Base-by-base conservation (phyloP, 1,140 invertebrate species). In the Berghia stephanieae region DNA sequence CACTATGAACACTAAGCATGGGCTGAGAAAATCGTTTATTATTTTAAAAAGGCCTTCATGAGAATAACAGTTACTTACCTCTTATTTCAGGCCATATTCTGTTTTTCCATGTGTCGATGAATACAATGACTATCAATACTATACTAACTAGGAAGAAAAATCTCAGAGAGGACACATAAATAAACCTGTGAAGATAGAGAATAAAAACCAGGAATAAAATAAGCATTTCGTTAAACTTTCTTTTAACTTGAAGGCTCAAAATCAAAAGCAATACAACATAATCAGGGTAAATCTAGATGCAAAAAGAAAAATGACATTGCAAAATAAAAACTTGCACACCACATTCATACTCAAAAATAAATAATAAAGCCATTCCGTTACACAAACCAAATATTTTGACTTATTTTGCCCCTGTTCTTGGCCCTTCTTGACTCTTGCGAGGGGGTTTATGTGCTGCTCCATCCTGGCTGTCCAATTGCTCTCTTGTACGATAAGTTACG, bases 51-150 rank as follows among this genome's bases (percentile, higher is more conserved):
- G n/a, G n/a, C n/a, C n/a, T n/a, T 57, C 52, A 57, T 18, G 8
- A 2, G 16, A 3, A n/a, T 24, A 57, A 31, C 34, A 71, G 18
- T 63, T 38, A 49, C 38, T 46, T 63, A 86, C 86, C 86, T 85
- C 84, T 80, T 3, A 87, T 87, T 80, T 87, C 86, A 42, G 86
- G 86, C 86, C 86, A 87, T 10, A 87, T 86, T 70, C 76, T 82
- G 42, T 83, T 83, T 63, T 83, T 85, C 86, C 86, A 87, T 21
- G 83, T 86, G 46, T 83, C 82, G 57, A 84, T 31, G 68, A 84
- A 80, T 43, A 85, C 78, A 21, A 82, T 24, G 38, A 83, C 43
- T 63, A 83, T 79, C 18, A 74, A 71, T 43, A 75, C 55, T 13
- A 81, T 66, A 67, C 80, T 80, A 16, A 84, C 60, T 31, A 84